phyloP scores from a whole-genome alignment of 2,888 invertebrate genomes.

The Melieria crassipennis region DNA sequence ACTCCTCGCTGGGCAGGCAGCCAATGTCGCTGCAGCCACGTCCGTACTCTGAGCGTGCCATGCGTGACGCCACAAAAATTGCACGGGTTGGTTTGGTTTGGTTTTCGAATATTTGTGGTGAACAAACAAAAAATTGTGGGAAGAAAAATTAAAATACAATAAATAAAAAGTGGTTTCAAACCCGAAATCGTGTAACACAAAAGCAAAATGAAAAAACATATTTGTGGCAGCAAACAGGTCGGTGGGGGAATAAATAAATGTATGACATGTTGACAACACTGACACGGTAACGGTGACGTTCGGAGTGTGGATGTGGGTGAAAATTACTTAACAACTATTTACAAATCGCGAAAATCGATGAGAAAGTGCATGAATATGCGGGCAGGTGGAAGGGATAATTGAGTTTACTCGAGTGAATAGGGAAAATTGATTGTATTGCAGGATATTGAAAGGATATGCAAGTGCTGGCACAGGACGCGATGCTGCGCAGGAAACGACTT shows the following conservation, averaged over 20 bases:
- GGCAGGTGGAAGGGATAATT: not conserved
- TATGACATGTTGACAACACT: conserved; percentile 29
- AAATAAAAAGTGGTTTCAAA: conserved; percentile 33
- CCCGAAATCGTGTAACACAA: conserved; percentile 26
- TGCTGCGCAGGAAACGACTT: no score
- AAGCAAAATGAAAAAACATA: conserved; percentile 25
- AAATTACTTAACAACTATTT: conserved; percentile 29
- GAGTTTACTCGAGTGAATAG: no score
- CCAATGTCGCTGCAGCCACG: conserved; percentile 82
- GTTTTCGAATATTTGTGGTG: conserved; percentile 16
- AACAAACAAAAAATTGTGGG: conserved; percentile 14
- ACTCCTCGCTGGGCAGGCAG: conserved; percentile 76
- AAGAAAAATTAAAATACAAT: conserved; percentile 13
- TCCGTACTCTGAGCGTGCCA: conserved; percentile 74
- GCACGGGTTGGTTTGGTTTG: conserved; percentile 4
- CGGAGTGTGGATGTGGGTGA: not conserved
- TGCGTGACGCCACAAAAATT: conserved; percentile 41
- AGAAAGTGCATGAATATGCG: conserved; percentile 18
- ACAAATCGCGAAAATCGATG: conserved; percentile 25
- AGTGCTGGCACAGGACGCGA: no score
- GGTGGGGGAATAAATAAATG: conserved; percentile 23
- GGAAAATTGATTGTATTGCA: no score
- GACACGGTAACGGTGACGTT: not conserved
- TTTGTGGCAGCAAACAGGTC: conserved; percentile 30
- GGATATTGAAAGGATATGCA: no score